Base-by-base conservation (phyloP, 2,888 invertebrate genomes). In the Eupithecia centaureata region DNA sequence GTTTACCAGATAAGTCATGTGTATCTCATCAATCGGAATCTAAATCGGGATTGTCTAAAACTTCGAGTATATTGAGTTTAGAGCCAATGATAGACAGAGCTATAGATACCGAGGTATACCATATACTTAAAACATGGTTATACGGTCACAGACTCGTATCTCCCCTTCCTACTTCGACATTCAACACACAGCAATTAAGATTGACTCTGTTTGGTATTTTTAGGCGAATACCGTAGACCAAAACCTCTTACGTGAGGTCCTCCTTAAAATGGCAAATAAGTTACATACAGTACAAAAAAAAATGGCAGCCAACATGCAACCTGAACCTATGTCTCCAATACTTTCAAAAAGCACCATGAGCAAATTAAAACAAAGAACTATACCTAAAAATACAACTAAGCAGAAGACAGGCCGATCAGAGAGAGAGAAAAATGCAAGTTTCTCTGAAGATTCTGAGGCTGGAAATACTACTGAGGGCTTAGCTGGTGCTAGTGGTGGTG, bases 201-300 rank as follows among this genome's bases (percentile, higher is more conserved):
- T 8, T 18, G n/a, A 42, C 42, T 18, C n/a, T 38, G 38, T 38
- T 18, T 18, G 8, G 7, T 42, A 42, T 42, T 42, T 42, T 42
- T 42, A 42, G 42, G 18, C 42, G 18, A 8, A 42, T 3, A 42
- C 8, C 18, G 42, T 42, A 8, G 18, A 42, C 42, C 18, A 42
- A 42, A 42, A 42, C 7, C 42, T 18, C 42, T 42, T 42, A 18
- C 42, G 8, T 1, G 18, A 42, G 42, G 42, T 42, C 42, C 42
- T 42, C 18, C 42, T 42, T 42, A n/a, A 42, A 42, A 42, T 42
- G 42, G 42, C 42, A 18, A 42, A 42, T 18, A 42, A 42, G 18
- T 18, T 42, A 13, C 18, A 42, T 18, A 42, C 0, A 2, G 2
- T 42, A 42, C 42, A 42, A 3, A 42, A 42, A 42, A 42, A 10